A percentile compares a stretch with the other conserved stretches of the same genome.
Evolutionary conservation across 2,113 vertebrate genomes (phyloP).

Genomic region (Microtus ochrogaster): DNA sequence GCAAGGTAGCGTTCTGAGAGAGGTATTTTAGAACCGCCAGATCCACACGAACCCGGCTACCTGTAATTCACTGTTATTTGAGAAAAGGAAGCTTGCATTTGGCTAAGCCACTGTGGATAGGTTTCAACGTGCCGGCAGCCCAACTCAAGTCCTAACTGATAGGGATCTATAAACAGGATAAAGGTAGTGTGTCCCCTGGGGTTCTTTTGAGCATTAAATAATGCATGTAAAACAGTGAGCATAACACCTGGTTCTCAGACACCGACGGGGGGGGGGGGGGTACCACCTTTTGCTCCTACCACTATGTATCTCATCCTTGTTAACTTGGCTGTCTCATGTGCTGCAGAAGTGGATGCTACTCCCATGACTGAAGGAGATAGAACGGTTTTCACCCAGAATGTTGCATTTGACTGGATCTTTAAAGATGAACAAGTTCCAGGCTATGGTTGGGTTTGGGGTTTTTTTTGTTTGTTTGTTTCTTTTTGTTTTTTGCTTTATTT

Average conservation of each 20-base stretch:
- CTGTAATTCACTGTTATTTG: conserved; percentile 33
- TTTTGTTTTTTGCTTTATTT: neutral
- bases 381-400: conserved; percentile 13
- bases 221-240: conserved; percentile 60
- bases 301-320: conserved; percentile 12
- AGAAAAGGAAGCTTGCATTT: conserved; percentile 55
- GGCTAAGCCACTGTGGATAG: conserved; percentile 8
- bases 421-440: neutral
- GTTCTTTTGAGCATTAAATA: conserved; percentile 70
- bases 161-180: conserved; percentile 34
- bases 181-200: conserved; percentile 10
- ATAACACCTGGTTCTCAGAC: conserved; percentile 57
- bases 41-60: neutral
- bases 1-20: neutral
- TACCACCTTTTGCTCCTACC: conserved; percentile 21
- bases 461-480: neutral
- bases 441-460: neutral
- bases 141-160: conserved; percentile 35
- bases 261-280: neutral
- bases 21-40: neutral
- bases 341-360: neutral
- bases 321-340: neutral
- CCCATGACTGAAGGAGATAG: neutral
- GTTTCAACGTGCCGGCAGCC: conserved; percentile 45
- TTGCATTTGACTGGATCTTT: conserved; percentile 23